phyloP scores from a whole-genome alignment of 2,797 vertebrate genomes.

The Pteronotus mesoamericanus region DNA sequence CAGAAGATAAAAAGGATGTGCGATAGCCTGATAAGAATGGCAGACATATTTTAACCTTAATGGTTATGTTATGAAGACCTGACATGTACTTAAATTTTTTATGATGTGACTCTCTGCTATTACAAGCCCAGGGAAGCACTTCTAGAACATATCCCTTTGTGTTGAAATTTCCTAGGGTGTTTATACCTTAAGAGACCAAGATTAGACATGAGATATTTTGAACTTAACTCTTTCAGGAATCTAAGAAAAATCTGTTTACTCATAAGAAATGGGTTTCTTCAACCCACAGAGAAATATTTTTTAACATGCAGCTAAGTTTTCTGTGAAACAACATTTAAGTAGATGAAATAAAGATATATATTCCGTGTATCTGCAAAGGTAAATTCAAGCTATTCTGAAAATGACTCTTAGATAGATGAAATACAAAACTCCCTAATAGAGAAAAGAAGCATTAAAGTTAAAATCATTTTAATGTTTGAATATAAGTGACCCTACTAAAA shows the following conservation, averaged over 20 bases:
- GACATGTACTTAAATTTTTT: neutral
- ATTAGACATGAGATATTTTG: neutral
- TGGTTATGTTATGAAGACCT: neutral
- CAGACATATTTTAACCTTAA: neutral
- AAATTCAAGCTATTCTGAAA: slow-evolving; percentile 8
- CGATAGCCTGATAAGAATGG: neutral
- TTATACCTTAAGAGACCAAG: neutral
- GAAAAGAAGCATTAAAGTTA: neutral
- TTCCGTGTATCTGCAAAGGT: neutral
- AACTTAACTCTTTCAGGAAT: slow-evolving; percentile 43
- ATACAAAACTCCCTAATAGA: neutral
- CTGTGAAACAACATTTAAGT: slow-evolving; percentile 21
- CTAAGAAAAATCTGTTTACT: slow-evolving; percentile 23
- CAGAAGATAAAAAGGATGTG: neutral
- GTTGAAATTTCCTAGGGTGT: neutral
- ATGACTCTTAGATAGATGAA: neutral
- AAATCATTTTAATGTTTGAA: slow-evolving; percentile 13
- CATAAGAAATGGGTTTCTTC: neutral
- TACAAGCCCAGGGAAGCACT: neutral
- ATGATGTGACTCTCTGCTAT: neutral
- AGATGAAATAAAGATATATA: neutral
- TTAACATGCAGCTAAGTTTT: neutral
- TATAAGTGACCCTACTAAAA: neutral
- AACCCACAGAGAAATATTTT: neutral
- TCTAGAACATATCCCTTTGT: neutral